phyloP scores from a whole-genome alignment of 2,113 vertebrate species.

The Rhynchomys soricoides region DNA sequence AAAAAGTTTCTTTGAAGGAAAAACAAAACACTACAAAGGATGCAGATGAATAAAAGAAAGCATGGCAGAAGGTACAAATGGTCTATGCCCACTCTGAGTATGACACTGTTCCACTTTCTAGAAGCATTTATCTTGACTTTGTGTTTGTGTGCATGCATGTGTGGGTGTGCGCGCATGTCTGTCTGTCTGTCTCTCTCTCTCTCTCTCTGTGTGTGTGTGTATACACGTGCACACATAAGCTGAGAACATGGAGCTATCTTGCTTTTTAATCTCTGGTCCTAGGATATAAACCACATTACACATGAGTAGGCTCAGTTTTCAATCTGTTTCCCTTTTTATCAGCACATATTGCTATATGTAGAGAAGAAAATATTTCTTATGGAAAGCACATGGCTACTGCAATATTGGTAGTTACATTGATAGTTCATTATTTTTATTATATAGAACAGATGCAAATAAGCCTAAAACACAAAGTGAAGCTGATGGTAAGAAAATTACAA shows the following conservation, averaged over 20 bases:
- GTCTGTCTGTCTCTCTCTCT: too few species aligned
- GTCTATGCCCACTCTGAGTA: too few species aligned
- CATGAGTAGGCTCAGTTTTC: neutral
- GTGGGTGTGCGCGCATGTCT: neutral
- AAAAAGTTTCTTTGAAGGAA: neutral
- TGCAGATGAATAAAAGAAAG: neutral
- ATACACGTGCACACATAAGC: neutral
- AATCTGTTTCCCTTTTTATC: neutral
- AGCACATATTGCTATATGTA: conserved; percentile 10
- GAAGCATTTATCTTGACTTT: neutral
- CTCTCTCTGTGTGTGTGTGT: neutral
- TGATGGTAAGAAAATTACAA: conserved; percentile 35
- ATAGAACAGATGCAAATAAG: conserved; percentile 4
- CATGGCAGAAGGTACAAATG: neutral
- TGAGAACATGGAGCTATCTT: neutral
- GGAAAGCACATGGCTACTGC: conserved; percentile 24
- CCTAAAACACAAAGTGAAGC: conserved; percentile 51
- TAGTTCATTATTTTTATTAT: neutral
- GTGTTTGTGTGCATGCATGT: neutral
- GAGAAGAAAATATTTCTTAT: conserved; percentile 14
- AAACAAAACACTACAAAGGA: neutral
- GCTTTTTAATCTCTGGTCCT: conserved; percentile 21
- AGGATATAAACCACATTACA: neutral
- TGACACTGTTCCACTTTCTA: neutral
- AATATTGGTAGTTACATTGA: conserved; percentile 7